Evolutionary conservation across 2,888 invertebrate genomes (phyloP).

Genomic region (Sisyra terminalis): DNA sequence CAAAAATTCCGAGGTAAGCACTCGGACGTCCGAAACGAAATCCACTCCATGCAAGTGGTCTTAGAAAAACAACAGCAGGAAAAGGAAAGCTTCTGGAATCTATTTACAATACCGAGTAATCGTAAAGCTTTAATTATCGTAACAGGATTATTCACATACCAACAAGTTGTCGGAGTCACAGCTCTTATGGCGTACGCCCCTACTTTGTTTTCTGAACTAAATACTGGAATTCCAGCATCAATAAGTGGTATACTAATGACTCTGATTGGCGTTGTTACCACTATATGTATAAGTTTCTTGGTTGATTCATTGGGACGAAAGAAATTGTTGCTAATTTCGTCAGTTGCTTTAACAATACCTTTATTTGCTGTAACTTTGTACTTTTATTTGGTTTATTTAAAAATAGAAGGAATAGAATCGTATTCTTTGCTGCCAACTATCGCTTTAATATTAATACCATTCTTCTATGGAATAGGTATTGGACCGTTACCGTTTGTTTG

Average conservation of each 20-base stretch:
- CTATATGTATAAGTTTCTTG: conserved; percentile 11
- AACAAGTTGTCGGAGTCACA: conserved; percentile 4
- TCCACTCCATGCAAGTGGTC: conserved; percentile 3
- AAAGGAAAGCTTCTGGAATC: background rate
- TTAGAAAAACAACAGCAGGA: background rate
- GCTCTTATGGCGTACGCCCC: conserved; percentile 7
- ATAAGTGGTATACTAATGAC: conserved; percentile 23
- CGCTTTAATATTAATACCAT: conserved; percentile 1
- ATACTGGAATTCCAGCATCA: conserved; percentile 12
- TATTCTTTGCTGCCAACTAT: background rate
- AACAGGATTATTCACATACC: background rate
- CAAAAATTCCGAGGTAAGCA: conserved; percentile 1
- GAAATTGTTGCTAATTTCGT: conserved; percentile 23
- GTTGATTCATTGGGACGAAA: conserved; percentile 21
- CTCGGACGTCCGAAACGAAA: conserved; percentile 1
- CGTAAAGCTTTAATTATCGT: conserved; percentile 4
- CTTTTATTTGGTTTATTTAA: conserved; percentile 3
- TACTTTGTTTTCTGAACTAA: conserved; percentile 15
- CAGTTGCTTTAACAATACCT: background rate
- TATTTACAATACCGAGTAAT: conserved; percentile 1
- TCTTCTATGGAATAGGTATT: conserved; percentile 3
- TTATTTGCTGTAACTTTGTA: background rate
- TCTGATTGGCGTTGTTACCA: conserved; percentile 19
- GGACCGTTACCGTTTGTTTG: conserved; percentile 1
- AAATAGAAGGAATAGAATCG: background rate